Evolutionary conservation across 2,888 invertebrate genomes (phyloP), one percentile per base, ranked within the genome.

Genomic region (Drosophila anomelani): DNA sequence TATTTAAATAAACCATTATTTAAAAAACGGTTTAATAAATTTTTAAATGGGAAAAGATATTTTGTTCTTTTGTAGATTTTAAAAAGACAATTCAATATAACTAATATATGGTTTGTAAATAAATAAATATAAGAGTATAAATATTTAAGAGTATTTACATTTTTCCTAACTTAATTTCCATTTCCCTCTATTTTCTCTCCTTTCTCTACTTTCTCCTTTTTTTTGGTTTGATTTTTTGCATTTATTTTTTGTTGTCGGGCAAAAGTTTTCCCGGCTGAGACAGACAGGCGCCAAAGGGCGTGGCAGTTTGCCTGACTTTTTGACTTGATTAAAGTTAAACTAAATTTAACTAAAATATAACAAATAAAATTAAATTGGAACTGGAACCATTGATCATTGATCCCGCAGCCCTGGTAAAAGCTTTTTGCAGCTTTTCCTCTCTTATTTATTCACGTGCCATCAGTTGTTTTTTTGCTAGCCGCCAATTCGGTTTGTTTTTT

Each of bases 321-420:
- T 39, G 41, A 67, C 46, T 66, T 53, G 17, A 8, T 43, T 26
- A 32, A 53, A 46, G 17, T 8, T 10, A 26, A 41, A 12, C 12
- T 20, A 20, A 20, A 63, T 49, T 20, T 61, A 32, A 17, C n/a
- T 46, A 26, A 15, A 26, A 20, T 13, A 6, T 17, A 41, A 43
- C 6, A 43, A 20, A 23, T 13, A 7, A 43, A 36, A 29, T 20
- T 41, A n/a, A 56, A 51, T 36, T 13, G 53, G 53, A 75, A 74
- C 63, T 17, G 53, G 46, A 26, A 26, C 53, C 12, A 26, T 26
- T 20, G 53, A 66, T 51, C 51, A 10, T 3, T 13, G 20, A 26
- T 46, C 1, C n/a, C 34, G n/a, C 23, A 71, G 75, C 71, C 71
- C 71, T 71, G 55, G 51, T 6, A 12, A 41, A 36, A 71, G 71